Evolutionary conservation across 1,140 invertebrate genomes (phyloP).

Genomic region (Drosophila pseudoananassae): DNA sequence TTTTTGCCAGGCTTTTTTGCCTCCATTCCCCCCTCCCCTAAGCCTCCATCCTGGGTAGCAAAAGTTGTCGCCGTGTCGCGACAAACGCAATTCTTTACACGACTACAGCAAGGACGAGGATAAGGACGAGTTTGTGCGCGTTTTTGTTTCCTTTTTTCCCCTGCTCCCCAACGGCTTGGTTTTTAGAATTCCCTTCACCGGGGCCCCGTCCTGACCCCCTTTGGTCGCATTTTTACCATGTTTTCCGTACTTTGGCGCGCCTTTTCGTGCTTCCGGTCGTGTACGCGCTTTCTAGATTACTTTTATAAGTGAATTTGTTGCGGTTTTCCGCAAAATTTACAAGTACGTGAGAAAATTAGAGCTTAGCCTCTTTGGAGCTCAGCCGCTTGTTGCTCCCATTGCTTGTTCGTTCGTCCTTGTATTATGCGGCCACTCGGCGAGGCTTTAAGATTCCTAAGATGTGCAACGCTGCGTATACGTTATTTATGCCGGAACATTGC

Average conservation of each 20-base stretch:
- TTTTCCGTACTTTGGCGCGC: conserved; percentile 22
- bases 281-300: conserved; percentile 80
- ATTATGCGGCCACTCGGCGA: conserved; percentile 38
- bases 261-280: conserved; percentile 75
- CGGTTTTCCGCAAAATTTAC: conserved; percentile 83
- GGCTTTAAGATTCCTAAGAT: conserved; percentile 32
- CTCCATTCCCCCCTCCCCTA: background rate
- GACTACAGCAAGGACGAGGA: conserved; percentile 17
- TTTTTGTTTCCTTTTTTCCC: conserved; percentile 42
- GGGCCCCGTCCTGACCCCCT: background rate
- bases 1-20: conserved; percentile 1
- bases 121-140: conserved; percentile 34
- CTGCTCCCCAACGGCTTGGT: conserved; percentile 10
- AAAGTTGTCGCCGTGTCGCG: conserved; percentile 79
- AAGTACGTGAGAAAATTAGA: conserved; percentile 83
- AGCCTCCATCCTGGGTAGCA: conserved; percentile 8
- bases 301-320: conserved; percentile 83
- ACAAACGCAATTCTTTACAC: conserved; percentile 75
- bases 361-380: conserved; percentile 66
- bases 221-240: conserved; percentile 25
- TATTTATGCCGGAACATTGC: conserved; percentile 53
- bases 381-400: conserved; percentile 66
- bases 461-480: conserved; percentile 60
- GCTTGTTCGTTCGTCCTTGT: conserved; percentile 1
- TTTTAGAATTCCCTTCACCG: conserved; percentile 24